A percentile compares a stretch with the other conserved stretches of the same genome.
Conservation (phyloP, 2,797 vertebrate genomes). For the Rhodeus uyekii region DNA sequence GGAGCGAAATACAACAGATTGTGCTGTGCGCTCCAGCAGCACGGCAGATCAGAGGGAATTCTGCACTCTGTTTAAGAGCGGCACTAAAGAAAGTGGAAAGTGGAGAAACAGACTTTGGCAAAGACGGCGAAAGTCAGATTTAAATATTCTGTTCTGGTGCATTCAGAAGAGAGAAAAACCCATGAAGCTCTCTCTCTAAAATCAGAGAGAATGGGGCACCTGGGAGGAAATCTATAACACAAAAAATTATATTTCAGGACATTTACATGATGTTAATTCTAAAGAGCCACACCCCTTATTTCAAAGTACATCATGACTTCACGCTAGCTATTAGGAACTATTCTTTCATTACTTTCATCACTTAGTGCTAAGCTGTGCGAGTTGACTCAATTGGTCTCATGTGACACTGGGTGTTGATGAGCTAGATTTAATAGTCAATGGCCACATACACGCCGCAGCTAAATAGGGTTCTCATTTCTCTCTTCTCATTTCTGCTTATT, state of each 20-base stretch:
- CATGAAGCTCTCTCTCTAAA: conserved; percentile 50
- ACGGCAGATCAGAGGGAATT: conserved; percentile 27
- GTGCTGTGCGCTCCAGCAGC: conserved; percentile 1
- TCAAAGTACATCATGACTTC: conserved; percentile 44
- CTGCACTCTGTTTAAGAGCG: conserved; percentile 24
- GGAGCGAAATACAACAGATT: conserved; percentile 1
- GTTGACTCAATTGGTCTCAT: conserved; percentile 70
- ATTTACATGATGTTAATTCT: conserved; percentile 60
- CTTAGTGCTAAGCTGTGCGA: conserved; percentile 62
- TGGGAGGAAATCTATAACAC: conserved; percentile 2
- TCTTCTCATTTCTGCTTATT: neutral
- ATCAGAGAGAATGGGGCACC: conserved; percentile 37
- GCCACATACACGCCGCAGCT: neutral
- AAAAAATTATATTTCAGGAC: conserved; percentile 46
- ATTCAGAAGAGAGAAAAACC: conserved; percentile 47
- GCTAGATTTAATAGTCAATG: neutral
- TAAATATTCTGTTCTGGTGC: conserved; percentile 58
- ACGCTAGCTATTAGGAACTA: conserved; percentile 71
- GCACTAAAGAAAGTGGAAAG: conserved; percentile 8
- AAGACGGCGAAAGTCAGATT: neutral
- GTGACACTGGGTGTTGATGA: conserved; percentile 47
- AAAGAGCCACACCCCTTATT: conserved; percentile 60
- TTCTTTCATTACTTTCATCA: conserved; percentile 63
- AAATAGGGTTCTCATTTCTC: neutral
- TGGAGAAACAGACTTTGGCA: conserved; percentile 6